Base-by-base conservation (phyloP, 2,888 invertebrate species). In the Tenodera sinensis region DNA sequence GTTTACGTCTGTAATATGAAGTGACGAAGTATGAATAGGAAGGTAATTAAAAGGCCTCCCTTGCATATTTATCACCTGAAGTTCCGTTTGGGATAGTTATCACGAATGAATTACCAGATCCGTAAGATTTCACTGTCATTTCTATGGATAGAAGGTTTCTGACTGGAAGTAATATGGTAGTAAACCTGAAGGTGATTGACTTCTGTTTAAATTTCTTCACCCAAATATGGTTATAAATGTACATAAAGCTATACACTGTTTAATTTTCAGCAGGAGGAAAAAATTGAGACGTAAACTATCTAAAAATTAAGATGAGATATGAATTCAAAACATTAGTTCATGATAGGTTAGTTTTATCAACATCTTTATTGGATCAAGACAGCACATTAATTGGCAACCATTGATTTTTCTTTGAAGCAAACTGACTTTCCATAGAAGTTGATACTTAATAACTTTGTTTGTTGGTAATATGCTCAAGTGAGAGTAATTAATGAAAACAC, bases 401-500 rank as follows among this genome's bases (percentile, higher is more conserved):
- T 42, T 42, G 42, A 42, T 42, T 12, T 42, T 42, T 9, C 12
- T 42, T 42, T 42, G 12, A 9, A 42, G 12, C 1, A 42, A 42
- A 42, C 42, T 42, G 34, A 42, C 12, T 42, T 42, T 42, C 34
- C 42, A 42, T 34, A 12, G 12, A 34, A 8, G 4, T 34, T 34
- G 34, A 6, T 42, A 42, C 12, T 42, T 42, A 42, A 12, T 12
- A 42, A 42, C 25, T 71, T 12, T 28, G 27, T 81, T 28, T 86
- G 28, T 34, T 34, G 83, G 27, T 83, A 34, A 87, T 83, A 83
- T 87, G 87, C 27, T 8, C 34, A 27, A 83, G 54, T 20, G 27
- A 87, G 27, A 85, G 84, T 42, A 82, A 88, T 88, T 85, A 84
- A 84, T 88, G 84, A 88, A 84, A 82, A 84, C 28, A 81, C 27